These are phyloP conservation scores for Melanotaenia boesemani DNA, from an alignment of 2,797 vertebrate species.

Conservation along the genomic window DNA sequence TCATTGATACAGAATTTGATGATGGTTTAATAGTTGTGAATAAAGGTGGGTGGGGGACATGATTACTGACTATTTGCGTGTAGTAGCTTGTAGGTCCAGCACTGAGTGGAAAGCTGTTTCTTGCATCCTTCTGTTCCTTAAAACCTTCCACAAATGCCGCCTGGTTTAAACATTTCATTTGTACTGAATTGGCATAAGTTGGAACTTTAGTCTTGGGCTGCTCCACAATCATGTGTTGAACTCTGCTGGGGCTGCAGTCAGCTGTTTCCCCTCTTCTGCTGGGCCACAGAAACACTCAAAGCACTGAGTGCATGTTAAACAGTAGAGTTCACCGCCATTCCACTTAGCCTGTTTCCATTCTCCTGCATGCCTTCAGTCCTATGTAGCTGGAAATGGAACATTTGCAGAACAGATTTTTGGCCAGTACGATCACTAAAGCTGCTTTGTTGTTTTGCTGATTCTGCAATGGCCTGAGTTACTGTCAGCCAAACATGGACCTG, in stretches of 20 bases:
- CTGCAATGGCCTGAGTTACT: constrained; percentile 47
- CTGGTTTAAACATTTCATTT: constrained; percentile 49
- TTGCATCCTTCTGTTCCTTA: constrained; percentile 27
- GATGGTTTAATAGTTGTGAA: constrained; percentile 96
- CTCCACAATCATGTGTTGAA: background rate
- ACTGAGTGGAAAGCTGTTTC: constrained; percentile 73
- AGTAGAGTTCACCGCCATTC: constrained; percentile 63
- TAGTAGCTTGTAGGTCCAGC: constrained; percentile 72
- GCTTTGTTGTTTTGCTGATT: constrained; percentile 60
- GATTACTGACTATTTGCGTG: constrained; percentile 75
- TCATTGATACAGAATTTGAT: constrained; percentile 99
- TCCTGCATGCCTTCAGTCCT: constrained; percentile 60
- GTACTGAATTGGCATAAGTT: constrained; percentile 18
- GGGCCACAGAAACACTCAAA: constrained; percentile 68
- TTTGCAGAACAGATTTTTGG: constrained; percentile 22
- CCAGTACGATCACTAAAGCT: constrained; percentile 12
- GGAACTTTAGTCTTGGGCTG: constrained; percentile 9
- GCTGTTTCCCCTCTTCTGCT: constrained; percentile 80
- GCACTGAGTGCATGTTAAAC: constrained; percentile 75
- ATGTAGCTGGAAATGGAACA: constrained; percentile 10
- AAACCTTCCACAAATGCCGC: constrained; percentile 33
- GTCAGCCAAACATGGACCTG: constrained; percentile 25
- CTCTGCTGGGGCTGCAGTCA: constrained; percentile 49
- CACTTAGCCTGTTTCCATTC: constrained; percentile 38
- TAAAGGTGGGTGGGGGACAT: constrained; percentile 95